Base-by-base conservation (phyloP, 2,797 vertebrate genomes). In the Apogon talboti region DNA sequence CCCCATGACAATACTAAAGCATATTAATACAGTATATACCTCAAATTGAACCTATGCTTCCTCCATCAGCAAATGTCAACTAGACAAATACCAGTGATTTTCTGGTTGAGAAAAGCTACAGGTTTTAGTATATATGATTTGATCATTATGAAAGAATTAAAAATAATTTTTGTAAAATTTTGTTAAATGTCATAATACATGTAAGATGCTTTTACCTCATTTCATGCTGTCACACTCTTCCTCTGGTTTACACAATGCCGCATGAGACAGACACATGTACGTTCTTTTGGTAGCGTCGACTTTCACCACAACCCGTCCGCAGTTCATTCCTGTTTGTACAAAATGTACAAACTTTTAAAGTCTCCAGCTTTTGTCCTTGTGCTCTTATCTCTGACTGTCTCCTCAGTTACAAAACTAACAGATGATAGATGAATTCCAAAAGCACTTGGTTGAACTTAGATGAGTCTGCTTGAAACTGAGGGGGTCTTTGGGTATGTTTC, bases 151-250 rank as follows among this genome's bases (percentile, higher is more conserved):
- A 49, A 3, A 4, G 0, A 65, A 66, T 13, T 6, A 11, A 10
- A 60, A 44, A 38, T 9, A 4, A 41, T 40, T 46, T 21, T 0
- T 1, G 24, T 12, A 7, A 33, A 40, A 6, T 10, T 47, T 3
- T 1, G 14, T 30, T 56, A 6, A n/a, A 58, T 48, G 49, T 43
- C 33, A 11, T 9, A 8, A 10, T 7, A 65, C 51, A 43, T 28
- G 33, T 4, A 69, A 80, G 66, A 15, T 41, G 5, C 40, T 75
- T 89, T 91, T 52, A 92, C 88, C 89, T 89, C 35, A 47, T 18
- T 75, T 73, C 58, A 71, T 73, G 37, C 5, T 15, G 33, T 53
- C 12, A 15, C 33, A 43, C 42, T 45, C 48, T 47, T 24, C 33
- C 7, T 15, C 37, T 56, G 67, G 19, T 44, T 41, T 21, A 67